Evolutionary conservation across 2,888 invertebrate genomes (phyloP).

Genomic region (Coleophora flavipennella): DNA sequence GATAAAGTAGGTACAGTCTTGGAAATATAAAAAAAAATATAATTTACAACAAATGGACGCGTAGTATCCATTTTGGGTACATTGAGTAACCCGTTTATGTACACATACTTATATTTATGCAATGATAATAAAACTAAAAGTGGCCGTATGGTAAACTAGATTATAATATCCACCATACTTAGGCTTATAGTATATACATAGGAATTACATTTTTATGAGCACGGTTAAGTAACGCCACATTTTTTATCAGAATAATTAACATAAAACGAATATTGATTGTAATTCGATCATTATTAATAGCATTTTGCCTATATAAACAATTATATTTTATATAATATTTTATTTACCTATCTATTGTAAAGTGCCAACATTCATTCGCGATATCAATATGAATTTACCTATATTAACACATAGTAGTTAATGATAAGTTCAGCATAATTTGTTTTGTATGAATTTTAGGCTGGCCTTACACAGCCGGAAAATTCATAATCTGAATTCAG

Average conservation of each 20-base stretch:
- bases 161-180: constrained; percentile 23
- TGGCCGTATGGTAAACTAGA: constrained; percentile 20
- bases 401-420: constrained; percentile 5
- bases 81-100: constrained; percentile 28
- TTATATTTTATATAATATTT: constrained; percentile 24
- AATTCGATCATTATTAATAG: constrained; percentile 29
- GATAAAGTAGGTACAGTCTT: constrained; percentile 67
- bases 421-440: constrained; percentile 16
- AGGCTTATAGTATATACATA: constrained; percentile 53
- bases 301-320: constrained; percentile 45
- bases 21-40: constrained; percentile 61
- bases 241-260: constrained; percentile 6
- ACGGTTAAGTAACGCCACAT: constrained; percentile 22
- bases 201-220: constrained; percentile 46
- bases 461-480: too few species aligned
- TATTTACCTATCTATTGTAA: constrained; percentile 48
- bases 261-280: constrained; percentile 9
- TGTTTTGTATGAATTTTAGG: constrained; percentile 2
- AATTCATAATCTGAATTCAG: too few species aligned
- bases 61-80: constrained; percentile 21
- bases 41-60: constrained; percentile 53
- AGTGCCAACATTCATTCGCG: constrained; percentile 45
- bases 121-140: constrained; percentile 27
- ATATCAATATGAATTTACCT: constrained; percentile 13
- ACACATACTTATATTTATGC: constrained; percentile 20